Evolutionary conservation across 2,888 invertebrate genomes (phyloP).

Genomic region (Xylophagus ater): DNA sequence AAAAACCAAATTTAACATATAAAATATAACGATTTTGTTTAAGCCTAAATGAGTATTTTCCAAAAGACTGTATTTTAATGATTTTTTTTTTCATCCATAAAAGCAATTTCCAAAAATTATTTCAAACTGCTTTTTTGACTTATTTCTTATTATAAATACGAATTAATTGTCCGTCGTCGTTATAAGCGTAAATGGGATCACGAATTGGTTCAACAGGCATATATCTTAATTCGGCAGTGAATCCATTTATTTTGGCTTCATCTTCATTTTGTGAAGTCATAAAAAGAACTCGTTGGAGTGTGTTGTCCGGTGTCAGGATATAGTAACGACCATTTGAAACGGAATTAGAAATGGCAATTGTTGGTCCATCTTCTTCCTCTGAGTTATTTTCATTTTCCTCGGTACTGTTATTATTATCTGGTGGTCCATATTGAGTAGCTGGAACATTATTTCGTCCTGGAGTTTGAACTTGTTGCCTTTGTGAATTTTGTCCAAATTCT

Average conservation of each 20-base stretch:
- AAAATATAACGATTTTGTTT: too few relatives aligned
- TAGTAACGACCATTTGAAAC: slow-evolving; percentile 35
- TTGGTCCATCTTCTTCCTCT: slow-evolving; percentile 17
- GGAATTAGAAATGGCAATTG: slow-evolving; percentile 20
- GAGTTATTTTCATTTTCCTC: slow-evolving; percentile 10
- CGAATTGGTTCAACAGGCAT: slow-evolving; percentile 35
- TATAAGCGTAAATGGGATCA: slow-evolving; percentile 37
- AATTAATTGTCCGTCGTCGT: slow-evolving; percentile 33
- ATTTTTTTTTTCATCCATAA: too few relatives aligned
- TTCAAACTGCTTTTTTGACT: too few relatives aligned
- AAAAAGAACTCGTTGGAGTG: slow-evolving; percentile 34
- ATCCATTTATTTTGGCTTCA: slow-evolving; percentile 28
- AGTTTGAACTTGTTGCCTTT: slow-evolving; percentile 6
- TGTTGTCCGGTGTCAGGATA: slow-evolving; percentile 34
- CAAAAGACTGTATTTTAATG: too few relatives aligned
- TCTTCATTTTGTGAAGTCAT: slow-evolving; percentile 30
- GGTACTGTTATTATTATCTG: slow-evolving; percentile 14
- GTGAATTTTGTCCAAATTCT: slow-evolving; percentile 6
- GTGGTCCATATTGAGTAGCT: slow-evolving; percentile 23
- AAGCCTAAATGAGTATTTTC: too few relatives aligned
- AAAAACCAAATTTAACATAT: too few relatives aligned
- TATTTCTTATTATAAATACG: slow-evolving; percentile 28
- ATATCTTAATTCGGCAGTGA: slow-evolving; percentile 36
- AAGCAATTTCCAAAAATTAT: too few relatives aligned
- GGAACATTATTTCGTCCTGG: slow-evolving; percentile 7